A percentile compares a stretch with the other conserved stretches of the same genome.
Evolutionary conservation across 2,113 vertebrate species (phyloP).

Genomic region (Bubo blakistoni): DNA sequence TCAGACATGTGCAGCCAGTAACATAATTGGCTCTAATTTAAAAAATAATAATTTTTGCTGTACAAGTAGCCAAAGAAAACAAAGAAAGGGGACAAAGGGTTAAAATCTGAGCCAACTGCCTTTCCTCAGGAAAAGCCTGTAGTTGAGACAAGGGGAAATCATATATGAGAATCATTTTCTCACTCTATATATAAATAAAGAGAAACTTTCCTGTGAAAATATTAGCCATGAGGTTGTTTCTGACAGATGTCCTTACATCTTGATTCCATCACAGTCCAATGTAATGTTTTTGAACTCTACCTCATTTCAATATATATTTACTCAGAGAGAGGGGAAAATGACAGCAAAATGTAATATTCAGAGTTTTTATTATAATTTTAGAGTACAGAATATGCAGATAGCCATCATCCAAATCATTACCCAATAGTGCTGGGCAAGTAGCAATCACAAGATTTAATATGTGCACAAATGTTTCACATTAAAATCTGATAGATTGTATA

Average conservation of each 20-base stretch:
- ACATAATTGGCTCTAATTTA: constrained; percentile 53
- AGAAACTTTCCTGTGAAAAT: constrained; percentile 35
- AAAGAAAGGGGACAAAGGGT: constrained; percentile 39
- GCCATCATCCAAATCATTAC: constrained; percentile 17
- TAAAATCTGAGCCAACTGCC: constrained; percentile 55
- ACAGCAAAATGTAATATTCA: background rate
- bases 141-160: constrained; percentile 49
- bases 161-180: constrained; percentile 52
- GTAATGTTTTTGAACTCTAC: constrained; percentile 4
- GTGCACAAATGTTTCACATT: constrained; percentile 24
- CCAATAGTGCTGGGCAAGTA: background rate
- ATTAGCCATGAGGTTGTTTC: background rate
- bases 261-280: background rate
- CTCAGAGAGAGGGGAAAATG: background rate
- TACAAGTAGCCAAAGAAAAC: constrained; percentile 67
- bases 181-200: constrained; percentile 46
- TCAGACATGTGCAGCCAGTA: constrained; percentile 40
- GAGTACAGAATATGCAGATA: background rate
- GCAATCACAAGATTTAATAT: constrained; percentile 2
- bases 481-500: background rate
- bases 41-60: constrained; percentile 49
- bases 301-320: constrained; percentile 33
- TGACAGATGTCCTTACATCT: constrained; percentile 28
- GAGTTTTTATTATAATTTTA: constrained; percentile 12
- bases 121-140: constrained; percentile 69